Base-by-base conservation (phyloP, 2,888 invertebrate genomes). In the Acrocera orbiculus region DNA sequence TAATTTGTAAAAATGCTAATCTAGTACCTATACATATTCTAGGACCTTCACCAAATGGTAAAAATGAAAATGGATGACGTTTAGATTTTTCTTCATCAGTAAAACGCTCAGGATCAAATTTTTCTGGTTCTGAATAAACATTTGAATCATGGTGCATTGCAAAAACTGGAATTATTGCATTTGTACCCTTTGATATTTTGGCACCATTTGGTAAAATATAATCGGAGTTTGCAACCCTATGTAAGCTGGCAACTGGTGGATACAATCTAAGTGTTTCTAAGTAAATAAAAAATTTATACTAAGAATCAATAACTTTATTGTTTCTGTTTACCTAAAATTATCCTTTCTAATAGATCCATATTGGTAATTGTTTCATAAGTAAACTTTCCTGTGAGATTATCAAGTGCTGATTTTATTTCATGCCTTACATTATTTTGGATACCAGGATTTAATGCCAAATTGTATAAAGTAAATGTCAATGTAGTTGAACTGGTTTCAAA, bases 401-500 rank as follows among this genome's bases (percentile, higher is more conserved):
- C 42, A 28, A 58, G 31, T 15, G 55, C 50, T 8, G 43, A 39
- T 13, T 53, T 46, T 11, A 63, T 49, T 46, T 64, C 63, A 11
- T 49, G 42, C 13, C 56, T 44, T 4, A 56, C 46, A 34, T 46
- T 54, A 3, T 51, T 47, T 39, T 65, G 65, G 8, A 59, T 40
- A 2, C 58, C 51, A n/a, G 49, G 53, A 47, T 63, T 53, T 10
- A 48, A 43, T 1, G 64, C 61, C 5, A 66, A 44, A 39, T 61
- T 58, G 40, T 57, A 64, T 7, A 63, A 40, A 9, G 54, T 51
- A 40, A 59, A 63, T 14, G 56, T 54, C 36, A 62, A 47, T 1
- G 56, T 53, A 4, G 56, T 48, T 5, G 49, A 46, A 5, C 61
- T 62, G 2, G 65, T 63, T 45, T 65, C 65, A 36, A 54, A 63